These are phyloP conservation scores for Rhyacophila evoluta DNA, from an alignment of 2,888 invertebrate genomes.

Conservation along the genomic window DNA sequence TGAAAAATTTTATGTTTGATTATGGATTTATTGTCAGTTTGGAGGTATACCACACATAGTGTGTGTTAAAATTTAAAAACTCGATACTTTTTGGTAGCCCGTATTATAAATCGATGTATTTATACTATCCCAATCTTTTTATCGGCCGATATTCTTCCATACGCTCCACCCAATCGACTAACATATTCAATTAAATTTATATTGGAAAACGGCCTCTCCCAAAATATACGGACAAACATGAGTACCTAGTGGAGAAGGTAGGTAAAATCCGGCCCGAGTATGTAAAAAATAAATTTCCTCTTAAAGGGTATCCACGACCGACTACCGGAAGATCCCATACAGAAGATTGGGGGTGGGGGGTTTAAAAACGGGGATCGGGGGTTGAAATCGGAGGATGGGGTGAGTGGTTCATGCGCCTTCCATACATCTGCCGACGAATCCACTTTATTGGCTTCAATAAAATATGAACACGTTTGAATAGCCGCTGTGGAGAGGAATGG, in stretches of 20 bases:
- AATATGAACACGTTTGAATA: conserved; percentile 73
- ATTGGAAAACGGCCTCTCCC: conserved; percentile 13
- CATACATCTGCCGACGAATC: conserved; percentile 65
- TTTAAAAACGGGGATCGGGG: conserved; percentile 10
- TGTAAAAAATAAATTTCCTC: conserved; percentile 24
- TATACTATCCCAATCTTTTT: background rate
- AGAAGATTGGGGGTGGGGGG: background rate
- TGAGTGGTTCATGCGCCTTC: conserved; percentile 48
- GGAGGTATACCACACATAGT: too few species aligned
- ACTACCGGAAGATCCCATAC: conserved; percentile 24
- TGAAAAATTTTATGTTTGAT: too few species aligned
- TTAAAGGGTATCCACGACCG: conserved; percentile 21
- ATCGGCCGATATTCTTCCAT: background rate
- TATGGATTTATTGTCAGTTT: too few species aligned
- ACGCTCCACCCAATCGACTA: background rate
- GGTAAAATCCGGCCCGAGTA: background rate
- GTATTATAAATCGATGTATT: too few species aligned
- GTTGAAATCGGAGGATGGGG: conserved; percentile 57
- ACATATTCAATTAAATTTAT: conserved; percentile 22
- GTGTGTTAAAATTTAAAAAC: too few species aligned
- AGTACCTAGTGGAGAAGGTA: background rate
- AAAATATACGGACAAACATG: conserved; percentile 24
- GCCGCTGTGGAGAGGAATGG: conserved; percentile 54
- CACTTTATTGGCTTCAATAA: conserved; percentile 73
- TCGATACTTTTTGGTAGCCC: too few species aligned